A percentile compares a stretch with the other conserved stretches of the same genome.
Conservation (phyloP, 2,113 vertebrate species). For the Piaya cayana region DNA sequence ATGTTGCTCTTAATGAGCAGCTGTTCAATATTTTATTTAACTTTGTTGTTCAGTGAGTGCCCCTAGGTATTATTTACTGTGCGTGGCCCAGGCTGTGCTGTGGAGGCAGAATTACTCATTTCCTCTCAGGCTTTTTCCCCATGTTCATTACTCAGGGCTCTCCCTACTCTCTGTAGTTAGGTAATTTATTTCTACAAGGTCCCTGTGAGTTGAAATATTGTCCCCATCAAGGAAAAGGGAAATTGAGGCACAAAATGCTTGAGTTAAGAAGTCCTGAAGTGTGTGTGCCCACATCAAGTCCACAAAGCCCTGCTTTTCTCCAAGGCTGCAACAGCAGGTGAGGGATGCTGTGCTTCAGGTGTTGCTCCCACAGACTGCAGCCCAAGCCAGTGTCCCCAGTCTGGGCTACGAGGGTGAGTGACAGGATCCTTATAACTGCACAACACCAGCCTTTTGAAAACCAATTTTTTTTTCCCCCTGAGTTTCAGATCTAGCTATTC, state of each 20-base stretch:
- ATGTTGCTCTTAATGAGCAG: constrained; percentile 4
- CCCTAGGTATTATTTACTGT: constrained; percentile 18
- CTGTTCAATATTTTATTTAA: constrained; percentile 46
- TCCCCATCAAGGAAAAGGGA: neutral
- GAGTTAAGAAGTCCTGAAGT: neutral
- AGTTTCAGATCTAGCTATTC: neutral
- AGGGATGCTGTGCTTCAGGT: neutral
- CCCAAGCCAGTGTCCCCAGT: neutral
- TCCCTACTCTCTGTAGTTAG: neutral
- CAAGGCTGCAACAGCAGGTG: neutral
- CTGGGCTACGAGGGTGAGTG: neutral
- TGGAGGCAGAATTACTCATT: constrained; percentile 35
- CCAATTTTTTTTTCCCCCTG: neutral
- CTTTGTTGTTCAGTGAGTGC: neutral
- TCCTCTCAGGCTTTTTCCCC: neutral
- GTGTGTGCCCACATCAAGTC: rapidly evolving
- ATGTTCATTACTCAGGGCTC: neutral
- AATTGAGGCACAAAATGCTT: neutral
- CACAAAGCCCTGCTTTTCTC: neutral
- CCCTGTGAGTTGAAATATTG: neutral
- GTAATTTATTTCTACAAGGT: neutral
- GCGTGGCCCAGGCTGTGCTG: neutral
- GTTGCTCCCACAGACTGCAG: neutral
- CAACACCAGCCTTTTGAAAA: neutral
- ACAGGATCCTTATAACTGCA: neutral